A percentile compares a stretch with the other conserved stretches of the same genome.
These are phyloP conservation scores for Shinisaurus crocodilurus DNA, from an alignment of 2,113 vertebrate species.

Conservation along the genomic window DNA sequence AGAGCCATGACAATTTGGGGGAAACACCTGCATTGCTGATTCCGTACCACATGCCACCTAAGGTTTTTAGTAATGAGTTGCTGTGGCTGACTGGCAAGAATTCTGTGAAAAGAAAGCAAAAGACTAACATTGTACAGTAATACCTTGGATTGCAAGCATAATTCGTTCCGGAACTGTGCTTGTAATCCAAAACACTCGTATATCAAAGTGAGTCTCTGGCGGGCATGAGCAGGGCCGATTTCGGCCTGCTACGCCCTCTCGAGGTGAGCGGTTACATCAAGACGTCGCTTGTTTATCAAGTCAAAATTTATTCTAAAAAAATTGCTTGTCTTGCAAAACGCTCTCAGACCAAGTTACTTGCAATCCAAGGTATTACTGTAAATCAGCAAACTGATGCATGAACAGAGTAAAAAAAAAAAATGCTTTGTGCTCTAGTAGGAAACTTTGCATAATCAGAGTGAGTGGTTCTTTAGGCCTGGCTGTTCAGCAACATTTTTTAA, in stretches of 20 bases:
- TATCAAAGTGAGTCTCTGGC: too few species aligned
- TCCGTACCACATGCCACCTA: slow-evolving; percentile 46
- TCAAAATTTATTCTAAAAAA: too few species aligned
- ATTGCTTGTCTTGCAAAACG: too few species aligned
- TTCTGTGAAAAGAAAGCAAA: slow-evolving; percentile 8
- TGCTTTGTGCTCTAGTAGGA: neutral
- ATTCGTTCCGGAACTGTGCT: too few species aligned
- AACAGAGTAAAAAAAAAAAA: slow-evolving; percentile 40
- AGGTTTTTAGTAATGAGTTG: slow-evolving; percentile 49
- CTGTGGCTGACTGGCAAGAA: slow-evolving; percentile 49
- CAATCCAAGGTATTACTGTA: too few species aligned
- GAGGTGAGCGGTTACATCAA: too few species aligned
- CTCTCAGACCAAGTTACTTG: too few species aligned
- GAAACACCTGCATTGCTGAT: slow-evolving; percentile 46
- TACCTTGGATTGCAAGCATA: too few species aligned
- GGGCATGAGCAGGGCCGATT: too few species aligned
- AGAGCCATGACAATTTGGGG: slow-evolving; percentile 33
- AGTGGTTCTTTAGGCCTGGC: neutral
- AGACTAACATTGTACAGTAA: neutral
- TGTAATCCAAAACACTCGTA: too few species aligned
- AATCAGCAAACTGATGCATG: slow-evolving; percentile 68
- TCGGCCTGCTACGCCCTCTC: too few species aligned
- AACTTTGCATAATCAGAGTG: neutral
- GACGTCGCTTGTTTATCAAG: too few species aligned
- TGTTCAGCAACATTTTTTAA: neutral